Evolutionary conservation across 1,140 invertebrate species (phyloP).

Genomic region (Helicoverpa armigera): DNA sequence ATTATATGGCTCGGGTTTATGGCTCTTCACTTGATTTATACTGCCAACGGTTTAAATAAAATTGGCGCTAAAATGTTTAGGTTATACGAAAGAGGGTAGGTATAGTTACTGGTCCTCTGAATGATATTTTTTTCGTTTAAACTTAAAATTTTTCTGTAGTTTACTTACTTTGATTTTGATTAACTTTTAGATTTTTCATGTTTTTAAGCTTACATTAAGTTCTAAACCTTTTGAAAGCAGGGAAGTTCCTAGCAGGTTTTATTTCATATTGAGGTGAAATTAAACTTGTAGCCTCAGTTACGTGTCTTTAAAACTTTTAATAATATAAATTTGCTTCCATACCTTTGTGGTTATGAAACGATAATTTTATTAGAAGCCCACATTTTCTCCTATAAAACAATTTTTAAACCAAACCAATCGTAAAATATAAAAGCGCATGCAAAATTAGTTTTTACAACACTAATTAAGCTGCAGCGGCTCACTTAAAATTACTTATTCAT

Average conservation of each 20-base stretch:
- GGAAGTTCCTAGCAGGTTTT: too few relatives aligned
- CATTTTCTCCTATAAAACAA: too few relatives aligned
- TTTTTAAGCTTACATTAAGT: too few relatives aligned
- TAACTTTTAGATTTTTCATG: neutral
- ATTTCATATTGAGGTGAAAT: too few relatives aligned
- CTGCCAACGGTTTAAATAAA: neutral
- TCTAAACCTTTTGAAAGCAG: too few relatives aligned
- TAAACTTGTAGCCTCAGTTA: too few relatives aligned
- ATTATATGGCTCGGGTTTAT: slow-evolving; percentile 24
- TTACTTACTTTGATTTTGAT: neutral
- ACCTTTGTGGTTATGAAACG: too few relatives aligned
- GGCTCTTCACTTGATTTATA: slow-evolving; percentile 20
- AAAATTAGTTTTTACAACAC: slow-evolving; percentile 13
- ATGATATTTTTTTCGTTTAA: neutral
- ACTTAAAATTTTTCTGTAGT: neutral
- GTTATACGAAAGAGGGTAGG: neutral
- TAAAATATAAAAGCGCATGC: neutral
- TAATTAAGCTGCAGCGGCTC: neutral
- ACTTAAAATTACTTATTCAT: slow-evolving; percentile 7
- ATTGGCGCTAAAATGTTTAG: slow-evolving; percentile 13
- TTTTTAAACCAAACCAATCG: neutral
- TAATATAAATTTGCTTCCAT: too few relatives aligned
- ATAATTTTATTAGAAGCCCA: too few relatives aligned
- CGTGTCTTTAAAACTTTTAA: too few relatives aligned
- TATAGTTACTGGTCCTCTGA: too few relatives aligned